phyloP scores from a whole-genome alignment of 2,888 invertebrate species.

The Leucophenga montana region DNA sequence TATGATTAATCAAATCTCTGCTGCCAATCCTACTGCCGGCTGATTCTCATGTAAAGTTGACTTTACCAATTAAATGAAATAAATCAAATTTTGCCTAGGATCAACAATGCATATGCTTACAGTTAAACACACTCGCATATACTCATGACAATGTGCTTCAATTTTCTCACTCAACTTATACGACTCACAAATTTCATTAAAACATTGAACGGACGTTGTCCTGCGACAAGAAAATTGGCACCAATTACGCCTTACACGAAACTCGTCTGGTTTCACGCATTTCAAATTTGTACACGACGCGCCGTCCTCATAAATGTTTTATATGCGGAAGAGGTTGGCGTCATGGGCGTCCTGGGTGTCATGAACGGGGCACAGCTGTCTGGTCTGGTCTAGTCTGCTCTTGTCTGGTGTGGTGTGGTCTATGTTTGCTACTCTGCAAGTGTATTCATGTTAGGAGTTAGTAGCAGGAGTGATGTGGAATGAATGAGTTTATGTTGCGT shows the following conservation, averaged over 20 bases:
- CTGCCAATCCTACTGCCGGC: background rate
- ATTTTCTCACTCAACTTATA: background rate
- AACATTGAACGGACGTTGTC: slow-evolving; percentile 11
- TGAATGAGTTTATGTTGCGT: background rate
- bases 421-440: background rate
- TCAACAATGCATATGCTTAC: slow-evolving; percentile 20
- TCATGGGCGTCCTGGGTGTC: background rate
- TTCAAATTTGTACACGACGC: slow-evolving; percentile 49
- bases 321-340: slow-evolving; percentile 9
- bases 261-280: slow-evolving; percentile 49
- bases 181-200: slow-evolving; percentile 11
- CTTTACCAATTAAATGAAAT: slow-evolving; percentile 48
- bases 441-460: too few species aligned
- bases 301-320: slow-evolving; percentile 47
- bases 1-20: slow-evolving; percentile 11
- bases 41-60: background rate
- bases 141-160: background rate
- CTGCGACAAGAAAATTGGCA: slow-evolving; percentile 32
- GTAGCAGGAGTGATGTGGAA: background rate
- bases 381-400: background rate
- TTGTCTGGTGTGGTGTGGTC: too few species aligned
- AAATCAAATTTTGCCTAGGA: slow-evolving; percentile 46
- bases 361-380: background rate
- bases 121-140: background rate
- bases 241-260: slow-evolving; percentile 36